A percentile compares a stretch with the other conserved stretches of the same genome.
Conservation (phyloP, 2,113 vertebrate species). For the Xyliphius kryptos region DNA sequence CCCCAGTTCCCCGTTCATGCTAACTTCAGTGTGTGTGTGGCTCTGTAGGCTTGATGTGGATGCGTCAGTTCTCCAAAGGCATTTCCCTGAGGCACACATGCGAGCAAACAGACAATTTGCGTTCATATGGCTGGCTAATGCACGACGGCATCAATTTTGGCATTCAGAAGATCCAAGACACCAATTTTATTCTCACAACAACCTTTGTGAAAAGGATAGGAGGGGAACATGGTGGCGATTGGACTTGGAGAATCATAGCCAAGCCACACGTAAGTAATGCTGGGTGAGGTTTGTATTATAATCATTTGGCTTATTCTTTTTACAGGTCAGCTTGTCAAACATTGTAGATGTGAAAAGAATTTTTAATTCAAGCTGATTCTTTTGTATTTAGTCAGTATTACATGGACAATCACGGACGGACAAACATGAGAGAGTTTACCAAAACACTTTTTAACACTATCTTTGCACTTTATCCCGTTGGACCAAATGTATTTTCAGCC, state of each 20-base stretch:
- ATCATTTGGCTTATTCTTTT: no score
- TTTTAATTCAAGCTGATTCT: no score
- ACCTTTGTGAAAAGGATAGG: constrained; percentile 84
- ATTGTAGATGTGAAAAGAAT: no score
- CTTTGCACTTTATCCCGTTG: no score
- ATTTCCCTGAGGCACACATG: constrained; percentile 79
- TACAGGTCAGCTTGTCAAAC: no score
- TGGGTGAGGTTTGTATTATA: no score
- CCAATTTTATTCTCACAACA: constrained; percentile 71
- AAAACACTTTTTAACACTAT: no score
- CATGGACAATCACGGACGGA: no score
- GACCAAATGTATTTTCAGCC: no score
- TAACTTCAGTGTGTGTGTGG: background rate
- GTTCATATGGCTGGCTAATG: constrained; percentile 82
- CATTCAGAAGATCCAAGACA: constrained; percentile 79
- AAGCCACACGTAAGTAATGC: constrained; percentile 72
- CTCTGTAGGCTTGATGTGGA: constrained; percentile 88
- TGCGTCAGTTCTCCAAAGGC: constrained; percentile 71
- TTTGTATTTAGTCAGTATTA: no score
- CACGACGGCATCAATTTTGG: constrained; percentile 88
- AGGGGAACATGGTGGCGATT: constrained; percentile 86
- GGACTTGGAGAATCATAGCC: constrained; percentile 88
- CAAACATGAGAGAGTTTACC: no score
- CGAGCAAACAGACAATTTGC: constrained; percentile 77
- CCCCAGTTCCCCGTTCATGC: no score